Evolutionary conservation across 2,888 invertebrate species (phyloP), one percentile per base, ranked within the genome.

Genomic region (Hecatera dysodea): DNA sequence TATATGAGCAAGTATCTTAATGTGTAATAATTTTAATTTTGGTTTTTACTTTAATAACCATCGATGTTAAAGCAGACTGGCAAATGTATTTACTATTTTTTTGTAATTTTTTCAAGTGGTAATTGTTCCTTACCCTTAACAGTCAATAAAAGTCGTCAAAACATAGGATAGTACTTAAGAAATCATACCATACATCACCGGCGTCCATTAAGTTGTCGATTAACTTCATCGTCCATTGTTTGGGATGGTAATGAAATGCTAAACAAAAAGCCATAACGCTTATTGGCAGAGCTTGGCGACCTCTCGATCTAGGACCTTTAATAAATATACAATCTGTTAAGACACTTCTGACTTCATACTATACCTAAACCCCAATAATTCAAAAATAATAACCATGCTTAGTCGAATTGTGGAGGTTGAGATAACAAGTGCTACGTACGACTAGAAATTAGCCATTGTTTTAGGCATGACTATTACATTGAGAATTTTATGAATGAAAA

Each of bases 181-280:
- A 52, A 59, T 44, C 89, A 29, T 89, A 96, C 91, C 97, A 95
- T 62, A 91, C 89, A 84, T 96, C 96, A 1, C 97, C 97, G 55
- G 95, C 92, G 33, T 96, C 96, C 6, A 97, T 80, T 29, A 97
- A 92, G 75, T 96, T 96, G 82, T 97, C 97, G 1, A 97, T 88
- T 22, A 96, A 95, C 74, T 96, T 96, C 86, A 96, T 94, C 0
- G 95, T 96, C 97, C 97, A 97, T 66, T 95, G 95, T 68, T 96
- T 96, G 0, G 97, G 96, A 78, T 96, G 96, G 82, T 96, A 96
- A 73, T 97, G 92, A 81, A 96, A 96, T 0, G 96, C 96, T 75
- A 96, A 93, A 78, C 97, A 97, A 81, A 96, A 97, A 1, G 97
- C 96, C 88, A 96, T 96, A 1, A 96, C 95, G 42, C 96, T 96